Base-by-base conservation (phyloP, 2,797 vertebrate species). In the Cirrhinus mrigala region DNA sequence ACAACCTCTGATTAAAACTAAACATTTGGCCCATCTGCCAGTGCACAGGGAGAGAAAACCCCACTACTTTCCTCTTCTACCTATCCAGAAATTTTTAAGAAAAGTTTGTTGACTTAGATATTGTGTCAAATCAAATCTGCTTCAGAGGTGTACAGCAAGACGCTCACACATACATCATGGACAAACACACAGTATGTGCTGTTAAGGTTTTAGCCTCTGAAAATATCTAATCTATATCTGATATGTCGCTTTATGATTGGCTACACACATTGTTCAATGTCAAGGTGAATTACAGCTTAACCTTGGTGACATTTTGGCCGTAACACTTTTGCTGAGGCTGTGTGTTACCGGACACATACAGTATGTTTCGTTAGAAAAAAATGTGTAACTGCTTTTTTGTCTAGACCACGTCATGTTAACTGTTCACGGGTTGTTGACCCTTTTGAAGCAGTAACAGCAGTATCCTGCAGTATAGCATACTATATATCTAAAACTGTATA, bases 1-100 rank as follows among this genome's bases (percentile, higher is more conserved):
- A 89, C 87, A 92, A 89, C 78, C 88, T 83, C 54, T 92, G 91
- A 91, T 93, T 92, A 92, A 92, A 86, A 79, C 89, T 86, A 84
- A 83, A 89, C 91, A 90, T 87, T 82, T 56, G 56, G 54, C 78
- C 69, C 48, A 87, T 86, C 90, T 88, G 46, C 84, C 90, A 76
- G 79, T 86, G 73, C 85, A 73, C 79, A 90, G 90, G 84, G 90
- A 92, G 88, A 87, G 52, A 64, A 6, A 82, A 15, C 76, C 90
- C 88, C 81, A 40, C 73, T 54, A 58, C 73, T 64, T 58, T 54
- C 52, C 6, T 22, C 74, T 44, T 84, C 64, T 69, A 27, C 33
- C 56, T 64, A 27, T 27, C 40, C 56, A 79, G 58, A 46, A 11
- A 24, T 46, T 12, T 58, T 62, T 12, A 79, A 46, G 14, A 78